phyloP scores from a whole-genome alignment of 2,113 vertebrate genomes.

The Bubo bubo region DNA sequence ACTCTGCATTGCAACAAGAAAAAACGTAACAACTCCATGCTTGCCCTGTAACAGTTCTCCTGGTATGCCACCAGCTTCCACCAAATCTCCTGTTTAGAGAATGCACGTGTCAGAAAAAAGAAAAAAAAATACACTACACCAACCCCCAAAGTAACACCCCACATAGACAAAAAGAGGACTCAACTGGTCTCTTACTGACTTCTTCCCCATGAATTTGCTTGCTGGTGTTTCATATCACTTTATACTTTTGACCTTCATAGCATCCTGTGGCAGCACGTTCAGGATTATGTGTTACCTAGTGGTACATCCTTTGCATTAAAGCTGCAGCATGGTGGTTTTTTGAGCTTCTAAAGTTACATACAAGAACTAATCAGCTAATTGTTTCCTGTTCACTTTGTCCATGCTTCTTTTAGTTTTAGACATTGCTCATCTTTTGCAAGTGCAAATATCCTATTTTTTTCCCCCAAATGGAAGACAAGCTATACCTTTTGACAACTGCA shows the following conservation, averaged over 20 bases:
- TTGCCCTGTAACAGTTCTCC: neutral
- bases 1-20: neutral
- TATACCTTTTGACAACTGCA: neutral
- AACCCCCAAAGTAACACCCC: neutral
- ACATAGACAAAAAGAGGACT: neutral
- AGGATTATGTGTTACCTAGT: neutral
- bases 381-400: neutral
- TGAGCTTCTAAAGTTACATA: neutral
- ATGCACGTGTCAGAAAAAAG: neutral
- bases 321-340: neutral
- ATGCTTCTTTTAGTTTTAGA: neutral
- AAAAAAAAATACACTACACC: neutral
- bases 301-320: neutral
- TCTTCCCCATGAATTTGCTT: neutral
- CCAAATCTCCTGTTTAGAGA: neutral
- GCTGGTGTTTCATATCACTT: neutral
- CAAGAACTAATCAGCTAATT: neutral
- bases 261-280: neutral
- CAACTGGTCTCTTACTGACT: fast-evolving
- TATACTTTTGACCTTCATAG: neutral
- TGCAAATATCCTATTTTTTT: neutral
- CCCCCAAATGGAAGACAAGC: neutral
- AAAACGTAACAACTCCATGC: neutral
- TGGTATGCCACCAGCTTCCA: neutral
- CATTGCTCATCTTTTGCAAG: neutral